Base-by-base conservation (phyloP, 2,888 invertebrate genomes). In the Pteria penguin region DNA sequence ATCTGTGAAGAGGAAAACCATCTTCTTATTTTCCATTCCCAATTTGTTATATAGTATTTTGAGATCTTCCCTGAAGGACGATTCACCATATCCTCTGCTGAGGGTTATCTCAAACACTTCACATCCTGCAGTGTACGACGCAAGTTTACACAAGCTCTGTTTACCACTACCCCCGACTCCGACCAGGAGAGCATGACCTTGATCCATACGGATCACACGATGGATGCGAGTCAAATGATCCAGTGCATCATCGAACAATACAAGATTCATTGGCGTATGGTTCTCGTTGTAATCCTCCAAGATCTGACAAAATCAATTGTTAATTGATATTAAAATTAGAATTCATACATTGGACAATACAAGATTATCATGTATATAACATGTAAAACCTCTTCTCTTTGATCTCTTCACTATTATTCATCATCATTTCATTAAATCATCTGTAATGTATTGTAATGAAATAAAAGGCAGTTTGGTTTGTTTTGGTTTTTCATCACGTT, bases 131-230 rank as follows among this genome's bases (percentile, higher is more conserved):
- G 97, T 95, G 88, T 96, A 97, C 0, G 97, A 94, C 0, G 97
- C 95, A 4, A 98, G 93, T 67, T 94, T 94, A 26, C 96, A 95
- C 27, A 97, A 86, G 77, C 95, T 95, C 88, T 96, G 95, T 92
- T 98, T 97, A 26, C 98, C 98, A 85, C 96, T 95, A 26, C 98
- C 97, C 1, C 97, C 97, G 1, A 97, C 96, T 11, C 98, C 98
- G 18, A 97, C 95, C 55, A 97, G 93, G 92, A 98, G 93, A 4
- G 95, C 95, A 90, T 98, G 96, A 0, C 97, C 97, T 80, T 95
- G 93, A 88, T 96, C 94, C 95, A 97, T 95, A 80, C 97, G 94
- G 77, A 98, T 93, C 0, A 95, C 95, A 27, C 98, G 95, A 86
- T 97, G 97, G 14, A 97, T 94, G 61, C 97, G 94, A 0, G 97